These are phyloP conservation scores for Oncopodura yosiiana DNA, from an alignment of 1,140 invertebrate species.

Conservation along the genomic window DNA sequence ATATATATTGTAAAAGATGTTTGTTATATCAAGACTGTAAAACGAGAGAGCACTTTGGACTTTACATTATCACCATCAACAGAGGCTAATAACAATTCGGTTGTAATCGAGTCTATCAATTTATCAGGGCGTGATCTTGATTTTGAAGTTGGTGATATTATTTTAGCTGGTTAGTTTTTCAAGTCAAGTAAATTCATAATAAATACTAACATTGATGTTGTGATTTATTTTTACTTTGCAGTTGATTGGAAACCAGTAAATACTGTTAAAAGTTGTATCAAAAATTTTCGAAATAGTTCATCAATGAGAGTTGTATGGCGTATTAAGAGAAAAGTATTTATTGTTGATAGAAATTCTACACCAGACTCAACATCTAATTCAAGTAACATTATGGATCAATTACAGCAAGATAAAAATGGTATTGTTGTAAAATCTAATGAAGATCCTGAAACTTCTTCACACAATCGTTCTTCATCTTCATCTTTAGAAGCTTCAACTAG, in stretches of 20 bases:
- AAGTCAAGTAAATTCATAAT: slow-evolving; percentile 3
- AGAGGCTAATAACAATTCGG: slow-evolving; percentile 13
- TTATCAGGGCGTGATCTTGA: too few relatives aligned
- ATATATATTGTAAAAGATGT: slow-evolving; percentile 28
- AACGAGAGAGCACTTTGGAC: slow-evolving; percentile 28
- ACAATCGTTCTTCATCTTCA: too few relatives aligned
- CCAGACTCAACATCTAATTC: too few relatives aligned
- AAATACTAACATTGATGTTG: slow-evolving; percentile 65
- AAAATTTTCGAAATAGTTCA: slow-evolving; percentile 27
- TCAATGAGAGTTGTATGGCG: slow-evolving; percentile 32
- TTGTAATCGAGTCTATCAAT: background rate
- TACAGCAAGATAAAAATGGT: too few relatives aligned
- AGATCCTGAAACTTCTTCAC: too few relatives aligned
- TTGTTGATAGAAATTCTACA: too few relatives aligned
- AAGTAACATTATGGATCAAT: too few relatives aligned
- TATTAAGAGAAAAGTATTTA: slow-evolving; percentile 10
- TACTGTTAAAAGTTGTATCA: slow-evolving; percentile 34
- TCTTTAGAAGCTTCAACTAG: too few relatives aligned
- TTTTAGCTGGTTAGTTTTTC: too few relatives aligned
- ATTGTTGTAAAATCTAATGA: too few relatives aligned
- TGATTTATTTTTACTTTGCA: slow-evolving; percentile 62
- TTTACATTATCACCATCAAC: slow-evolving; percentile 24
- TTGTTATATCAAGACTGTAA: slow-evolving; percentile 29
- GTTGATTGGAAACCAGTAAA: slow-evolving; percentile 67
- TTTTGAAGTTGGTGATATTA: too few relatives aligned